These are phyloP conservation scores for Trichechus manatus DNA, from an alignment of 2,113 vertebrate genomes.

Conservation along the genomic window DNA sequence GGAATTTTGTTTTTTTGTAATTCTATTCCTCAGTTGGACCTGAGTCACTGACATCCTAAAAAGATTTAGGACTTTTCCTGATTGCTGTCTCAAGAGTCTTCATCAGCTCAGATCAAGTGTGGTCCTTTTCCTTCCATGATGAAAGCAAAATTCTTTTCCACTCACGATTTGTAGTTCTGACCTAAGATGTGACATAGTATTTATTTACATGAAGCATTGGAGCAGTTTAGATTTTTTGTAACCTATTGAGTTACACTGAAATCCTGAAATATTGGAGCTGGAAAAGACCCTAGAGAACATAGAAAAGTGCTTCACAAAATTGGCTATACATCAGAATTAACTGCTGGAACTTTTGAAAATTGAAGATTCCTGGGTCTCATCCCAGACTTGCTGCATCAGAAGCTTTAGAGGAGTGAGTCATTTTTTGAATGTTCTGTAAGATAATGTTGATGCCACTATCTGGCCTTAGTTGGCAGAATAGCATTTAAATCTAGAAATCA, in stretches of 20 bases:
- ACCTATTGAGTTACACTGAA: background rate
- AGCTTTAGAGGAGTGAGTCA: background rate
- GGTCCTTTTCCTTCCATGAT: background rate
- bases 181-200: background rate
- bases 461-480: background rate
- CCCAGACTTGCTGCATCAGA: background rate
- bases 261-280: background rate
- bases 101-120: background rate
- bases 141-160: background rate
- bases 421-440: background rate
- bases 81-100: background rate
- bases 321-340: background rate
- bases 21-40: background rate
- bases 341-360: background rate
- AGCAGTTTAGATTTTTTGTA: slow-evolving; percentile 18
- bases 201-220: background rate
- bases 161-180: background rate
- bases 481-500: slow-evolving; percentile 28
- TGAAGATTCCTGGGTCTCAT: background rate
- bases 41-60: background rate
- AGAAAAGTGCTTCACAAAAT: background rate
- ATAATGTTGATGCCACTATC: background rate
- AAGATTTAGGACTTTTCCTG: background rate
- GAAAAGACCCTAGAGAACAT: background rate
- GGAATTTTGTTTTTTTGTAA: background rate